Evolutionary conservation across 2,797 vertebrate species (phyloP), one percentile per base, ranked within the genome.

Genomic region (Malurus splendens): DNA sequence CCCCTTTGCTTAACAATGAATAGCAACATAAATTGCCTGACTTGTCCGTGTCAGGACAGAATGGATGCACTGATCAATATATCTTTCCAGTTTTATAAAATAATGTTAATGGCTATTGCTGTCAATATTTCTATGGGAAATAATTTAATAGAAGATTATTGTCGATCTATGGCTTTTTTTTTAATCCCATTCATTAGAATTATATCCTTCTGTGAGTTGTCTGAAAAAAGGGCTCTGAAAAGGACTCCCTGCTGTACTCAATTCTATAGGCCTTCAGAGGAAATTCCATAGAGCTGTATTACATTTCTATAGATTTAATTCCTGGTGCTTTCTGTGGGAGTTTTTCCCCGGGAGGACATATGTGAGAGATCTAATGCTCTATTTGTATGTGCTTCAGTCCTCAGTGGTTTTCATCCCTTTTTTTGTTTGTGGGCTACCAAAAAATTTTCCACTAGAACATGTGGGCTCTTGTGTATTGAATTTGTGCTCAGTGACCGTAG

Each of bases 261-360:
- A 81, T 93, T 95, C 92, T 93, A 83, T 91, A 76, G 91, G 60
- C 71, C 85, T 84, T 84, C 89, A 71, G 86, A 94, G 81, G 71
- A 51, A 56, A 82, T 91, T 92, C 92, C 82, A 55, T 28, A 61
- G 70, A 83, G 71, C 89, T 78, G 60, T 64, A 47, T 86, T 82
- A 64, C 87, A 87, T 79, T 93, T 89, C 89, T 93, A 81, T 89
- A 89, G 89, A 83, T 92, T 89, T 87, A 39, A 91, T 95, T 89
- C 92, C 82, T 81, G 3, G 55, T 64, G 62, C 64, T 93, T 92
- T 94, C 87, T 75, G 38, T 83, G 87, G 90, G 82, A 78, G 30
- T 42, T 79, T 83, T 87, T 59, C 61, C 59, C 79, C 10, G 4
- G 77, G 74, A 78, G 59, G 36, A 83, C 52, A 44, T n/a, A 42